phyloP scores from a whole-genome alignment of 2,113 vertebrate genomes.

The Reinhardtius hippoglossoides region DNA sequence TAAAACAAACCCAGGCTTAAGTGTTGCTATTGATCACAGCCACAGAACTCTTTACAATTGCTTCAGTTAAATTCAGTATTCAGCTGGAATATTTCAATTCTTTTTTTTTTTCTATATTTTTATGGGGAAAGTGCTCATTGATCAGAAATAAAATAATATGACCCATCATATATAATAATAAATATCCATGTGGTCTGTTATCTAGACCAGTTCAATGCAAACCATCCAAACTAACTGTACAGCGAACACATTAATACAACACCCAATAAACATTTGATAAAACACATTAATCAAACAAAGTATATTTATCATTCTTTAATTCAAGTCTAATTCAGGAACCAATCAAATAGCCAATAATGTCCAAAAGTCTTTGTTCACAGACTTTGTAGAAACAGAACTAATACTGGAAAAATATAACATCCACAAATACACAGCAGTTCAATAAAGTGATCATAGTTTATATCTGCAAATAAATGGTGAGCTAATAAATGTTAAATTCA shows the following conservation, averaged over 20 bases:
- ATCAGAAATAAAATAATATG: too few relatives aligned
- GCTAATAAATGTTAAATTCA: neutral
- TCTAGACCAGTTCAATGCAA: too few relatives aligned
- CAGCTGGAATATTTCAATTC: neutral
- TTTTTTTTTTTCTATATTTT: too few relatives aligned
- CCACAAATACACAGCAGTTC: neutral
- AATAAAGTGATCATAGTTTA: conserved; percentile 17
- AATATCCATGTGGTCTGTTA: too few relatives aligned
- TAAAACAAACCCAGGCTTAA: neutral
- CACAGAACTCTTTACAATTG: neutral
- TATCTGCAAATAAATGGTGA: neutral
- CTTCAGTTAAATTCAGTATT: neutral
- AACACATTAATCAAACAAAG: too few relatives aligned
- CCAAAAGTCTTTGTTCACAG: neutral
- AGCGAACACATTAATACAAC: too few relatives aligned
- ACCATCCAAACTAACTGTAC: too few relatives aligned
- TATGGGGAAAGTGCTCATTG: too few relatives aligned
- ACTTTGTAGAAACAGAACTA: neutral
- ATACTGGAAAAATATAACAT: neutral
- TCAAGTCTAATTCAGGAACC: conserved; percentile 27
- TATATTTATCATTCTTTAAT: conserved; percentile 30
- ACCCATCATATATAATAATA: too few relatives aligned
- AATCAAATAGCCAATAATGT: conserved; percentile 11
- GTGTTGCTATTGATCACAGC: neutral
- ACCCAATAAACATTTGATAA: too few relatives aligned